A percentile compares a stretch with the other conserved stretches of the same genome.
These are phyloP conservation scores for Circaetus cinerascens DNA, from an alignment of 2,113 vertebrate genomes.

Conservation along the genomic window DNA sequence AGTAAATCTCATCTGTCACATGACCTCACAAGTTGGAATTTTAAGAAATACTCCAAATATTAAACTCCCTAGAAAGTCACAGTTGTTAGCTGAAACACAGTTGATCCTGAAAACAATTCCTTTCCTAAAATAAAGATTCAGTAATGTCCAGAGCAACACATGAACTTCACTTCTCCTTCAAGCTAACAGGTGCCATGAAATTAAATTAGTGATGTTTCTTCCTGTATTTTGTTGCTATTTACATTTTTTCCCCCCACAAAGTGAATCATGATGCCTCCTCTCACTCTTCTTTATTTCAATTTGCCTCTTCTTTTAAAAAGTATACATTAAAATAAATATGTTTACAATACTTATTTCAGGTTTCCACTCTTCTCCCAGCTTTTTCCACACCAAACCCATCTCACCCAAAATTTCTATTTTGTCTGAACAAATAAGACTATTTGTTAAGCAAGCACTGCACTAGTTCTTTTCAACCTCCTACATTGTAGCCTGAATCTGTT, in stretches of 20 bases:
- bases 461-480: neutral
- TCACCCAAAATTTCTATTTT: neutral
- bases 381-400: neutral
- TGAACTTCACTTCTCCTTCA: neutral
- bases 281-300: neutral
- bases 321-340: neutral
- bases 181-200: neutral
- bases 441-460: neutral
- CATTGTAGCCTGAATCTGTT: neutral
- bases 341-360: neutral
- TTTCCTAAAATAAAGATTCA: neutral
- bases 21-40: neutral
- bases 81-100: neutral
- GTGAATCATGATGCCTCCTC: accelerated
- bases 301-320: neutral
- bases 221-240: neutral
- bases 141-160: neutral
- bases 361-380: neutral
- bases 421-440: neutral
- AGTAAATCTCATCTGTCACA: neutral
- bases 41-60: neutral
- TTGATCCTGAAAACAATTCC: neutral
- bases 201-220: neutral
- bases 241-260: neutral
- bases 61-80: neutral